Evolutionary conservation across 2,797 vertebrate species (phyloP), one percentile per base, ranked within the genome.

Genomic region (Ambastaia sidthimunki): DNA sequence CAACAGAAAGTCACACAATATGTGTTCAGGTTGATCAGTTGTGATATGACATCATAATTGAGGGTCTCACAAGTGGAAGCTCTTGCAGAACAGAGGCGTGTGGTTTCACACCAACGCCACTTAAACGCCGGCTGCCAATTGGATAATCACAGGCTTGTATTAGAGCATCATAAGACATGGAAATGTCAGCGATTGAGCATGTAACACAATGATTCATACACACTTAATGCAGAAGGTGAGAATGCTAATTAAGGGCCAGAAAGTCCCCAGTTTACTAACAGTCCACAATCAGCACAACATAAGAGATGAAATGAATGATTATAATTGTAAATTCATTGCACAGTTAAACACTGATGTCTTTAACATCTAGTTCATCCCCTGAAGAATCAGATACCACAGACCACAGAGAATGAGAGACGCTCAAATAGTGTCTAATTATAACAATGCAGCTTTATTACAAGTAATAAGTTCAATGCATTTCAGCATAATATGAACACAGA

Each of bases 141-240:
- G 55, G 67, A 75, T 82, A 81, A 83, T 82, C 74, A 82, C 74
- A 44, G 72, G 71, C 77, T 84, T 78, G 63, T 78, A 79, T 82
- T 74, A 72, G 80, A 79, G 57, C 50, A 77, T 86, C 80, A 86
- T 72, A 79, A 79, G 71, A 71, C 68, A 78, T 60, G 37, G 62
- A 77, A 82, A 82, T 85, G 84, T 83, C 82, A 85, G 76, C 31
- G 7, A 65, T 79, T 75, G 73, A 80, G 69, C 78, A 74, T 82
- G 65, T 68, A 78, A 82, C 75, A 71, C 84, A 80, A 73, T 85
- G 80, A 76, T 80, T 82, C 84, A 79, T 66, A 47, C 31, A 80
- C 84, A 80, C 78, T 78, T 82, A 82, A 81, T 74, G 50, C 54
- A 65, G 76, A 66, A 48, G 81, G 68, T 66, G 71, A 81, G 78